Conservation (phyloP, 2,797 vertebrate genomes). For the Sebastes flavidus region DNA sequence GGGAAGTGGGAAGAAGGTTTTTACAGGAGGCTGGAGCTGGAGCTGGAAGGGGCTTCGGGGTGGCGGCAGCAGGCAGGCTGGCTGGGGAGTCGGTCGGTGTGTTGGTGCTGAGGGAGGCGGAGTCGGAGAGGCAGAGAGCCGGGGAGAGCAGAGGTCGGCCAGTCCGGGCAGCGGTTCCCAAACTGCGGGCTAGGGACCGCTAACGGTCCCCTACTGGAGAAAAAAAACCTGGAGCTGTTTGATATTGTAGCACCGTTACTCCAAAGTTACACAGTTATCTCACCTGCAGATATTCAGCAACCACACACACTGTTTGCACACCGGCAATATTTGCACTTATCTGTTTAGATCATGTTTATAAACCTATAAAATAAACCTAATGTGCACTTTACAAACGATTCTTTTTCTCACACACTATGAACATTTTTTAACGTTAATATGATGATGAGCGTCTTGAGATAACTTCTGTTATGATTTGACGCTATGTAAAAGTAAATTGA, state of each 20-base stretch:
- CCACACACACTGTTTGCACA: too few species aligned
- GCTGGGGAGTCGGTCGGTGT: conserved; percentile 51
- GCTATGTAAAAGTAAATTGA: too few species aligned
- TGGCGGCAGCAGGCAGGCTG: conserved; percentile 54
- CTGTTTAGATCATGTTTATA: too few species aligned
- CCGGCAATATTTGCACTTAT: too few species aligned
- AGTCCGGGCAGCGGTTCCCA: conserved; percentile 32
- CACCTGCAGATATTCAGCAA: neutral
- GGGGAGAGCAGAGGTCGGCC: conserved; percentile 60
- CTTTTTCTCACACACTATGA: too few species aligned
- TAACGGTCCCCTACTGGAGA: neutral
- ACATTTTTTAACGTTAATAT: too few species aligned
- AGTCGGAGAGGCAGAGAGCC: conserved; percentile 68
- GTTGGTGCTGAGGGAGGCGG: conserved; percentile 74
- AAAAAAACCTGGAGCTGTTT: neutral
- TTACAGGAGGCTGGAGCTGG: conserved; percentile 30
- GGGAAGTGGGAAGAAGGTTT: conserved; percentile 8
- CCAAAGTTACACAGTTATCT: neutral
- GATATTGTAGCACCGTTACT: neutral
- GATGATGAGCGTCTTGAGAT: too few species aligned
- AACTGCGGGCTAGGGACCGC: conserved; percentile 20
- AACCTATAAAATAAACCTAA: too few species aligned
- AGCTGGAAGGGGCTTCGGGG: conserved; percentile 63
- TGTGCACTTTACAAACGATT: too few species aligned
- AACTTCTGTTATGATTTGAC: too few species aligned